Evolutionary conservation across 2,888 invertebrate genomes (phyloP), one percentile per base, ranked within the genome.

Genomic region (Celastrina argiolus): DNA sequence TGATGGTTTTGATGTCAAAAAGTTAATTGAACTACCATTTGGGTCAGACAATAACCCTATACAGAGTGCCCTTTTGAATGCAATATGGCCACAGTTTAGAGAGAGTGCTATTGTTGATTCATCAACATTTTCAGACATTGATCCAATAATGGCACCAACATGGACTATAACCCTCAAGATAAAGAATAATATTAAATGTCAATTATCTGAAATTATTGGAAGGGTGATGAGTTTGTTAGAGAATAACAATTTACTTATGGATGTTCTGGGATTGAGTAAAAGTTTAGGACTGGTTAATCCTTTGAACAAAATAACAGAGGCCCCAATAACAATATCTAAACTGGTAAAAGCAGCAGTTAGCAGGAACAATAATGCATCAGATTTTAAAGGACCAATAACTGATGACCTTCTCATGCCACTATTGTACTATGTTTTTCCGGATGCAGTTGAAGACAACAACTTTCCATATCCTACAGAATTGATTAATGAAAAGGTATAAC

Each of bases 91-190:
- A 0, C 93, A 94, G 78, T 92, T 98, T 71, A 93, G 95, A 2
- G 98, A 98, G 82, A 95, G 96, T 81, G 93, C 96, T 68, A 94
- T 97, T 31, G 94, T 97, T 1, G 99, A 99, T 80, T 96, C 96
- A 70, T 96, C 96, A 73, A 94, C 94, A 71, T 97, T 96, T 83
- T 95, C 96, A 22, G 97, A 98, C 82, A 95, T 99, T 76, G 95
- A 98, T 80, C 97, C 98, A 63, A 76, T 88, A 41, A 88, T 89
- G 92, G 93, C 98, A 77, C 96, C 96, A 0, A 92, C 94, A 67
- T 98, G 98, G 98, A 94, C 94, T 1, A 88, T 94, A 14, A 93
- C 93, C 71, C 89, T 94, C 8, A 92, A 93, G 79, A 93, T 94
- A 84, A 92, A 93, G 26, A 93, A 94, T 16, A 93, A 94, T 66